Base-by-base conservation (phyloP, 2,797 vertebrate genomes). In the Garrulus glandarius region DNA sequence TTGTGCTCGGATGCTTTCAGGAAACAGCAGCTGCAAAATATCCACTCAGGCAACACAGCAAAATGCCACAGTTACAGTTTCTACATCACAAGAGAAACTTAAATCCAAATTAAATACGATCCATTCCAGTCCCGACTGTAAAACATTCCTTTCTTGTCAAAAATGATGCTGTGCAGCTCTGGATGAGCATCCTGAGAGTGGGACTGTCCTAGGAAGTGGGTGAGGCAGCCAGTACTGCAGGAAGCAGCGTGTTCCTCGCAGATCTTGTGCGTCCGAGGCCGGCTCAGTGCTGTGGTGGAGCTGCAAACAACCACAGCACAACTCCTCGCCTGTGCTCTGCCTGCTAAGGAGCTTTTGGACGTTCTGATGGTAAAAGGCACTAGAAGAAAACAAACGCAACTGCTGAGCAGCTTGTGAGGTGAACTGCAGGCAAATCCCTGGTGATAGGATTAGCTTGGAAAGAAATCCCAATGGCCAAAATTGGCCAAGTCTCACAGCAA, bases 291-390 rank as follows among this genome's bases (percentile, higher is more conserved):
- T 0, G 5, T 1, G 18, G 22, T 15, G 34, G 44, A 43, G 49
- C 59, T 8, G 34, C 10, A 5, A 15, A 41, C 14, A 16, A 11
- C 47, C 24, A 9, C 24, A 2, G 41, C 6, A n/a, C 43, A 30
- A 13, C 47, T 55, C 3, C 10, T 10, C 7, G 3, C 4, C 4
- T 47, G 3, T 0, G 1, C n/a, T 71, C 12, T 24, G 47, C 81
- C 71, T 24, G 46, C 64, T 77, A 6, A 71, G 50, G 72, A 39
- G 85, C 76, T 88, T 89, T n/a, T 41, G 64, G 68, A 68, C 1
- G 0, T 67, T 50, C 55, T 59, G 44, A 30, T 36, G 64, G 69
- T 56, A 87, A 76, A 97, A 97, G 95, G 95, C 95, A 97, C 95
- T 63, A 77, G 60, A 94, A 78, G 89, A 87, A 95, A 93, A 84